Percentiles rank a stretch among this genome's conserved stretches.
Evolutionary conservation across 2,113 vertebrate genomes (phyloP).

Genomic region (Plotosus lineatus): DNA sequence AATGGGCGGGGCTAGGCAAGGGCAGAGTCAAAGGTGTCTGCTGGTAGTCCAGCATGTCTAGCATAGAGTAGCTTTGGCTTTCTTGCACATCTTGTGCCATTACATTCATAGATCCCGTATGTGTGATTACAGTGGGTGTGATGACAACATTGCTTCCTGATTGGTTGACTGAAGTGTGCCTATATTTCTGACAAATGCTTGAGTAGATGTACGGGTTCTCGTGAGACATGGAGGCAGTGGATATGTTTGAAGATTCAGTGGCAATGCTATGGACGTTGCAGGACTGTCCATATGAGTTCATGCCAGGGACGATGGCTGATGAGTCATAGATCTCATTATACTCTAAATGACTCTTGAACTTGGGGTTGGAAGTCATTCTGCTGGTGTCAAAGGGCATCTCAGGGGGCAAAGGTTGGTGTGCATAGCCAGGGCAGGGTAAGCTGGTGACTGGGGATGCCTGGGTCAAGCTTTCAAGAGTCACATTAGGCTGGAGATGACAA

Average conservation of each 20-base stretch:
- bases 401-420: conserved; percentile 43
- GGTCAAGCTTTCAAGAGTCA: conserved; percentile 58
- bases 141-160: conserved; percentile 44
- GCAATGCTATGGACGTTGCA: conserved; percentile 56
- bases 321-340: conserved; percentile 60
- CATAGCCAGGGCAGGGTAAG: conserved; percentile 53
- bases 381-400: conserved; percentile 52
- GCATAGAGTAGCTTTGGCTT: conserved; percentile 58
- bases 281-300: conserved; percentile 44
- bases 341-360: conserved; percentile 59
- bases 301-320: conserved; percentile 51
- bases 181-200: conserved; percentile 64
- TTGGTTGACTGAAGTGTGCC: conserved; percentile 54
- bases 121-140: conserved; percentile 73
- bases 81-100: conserved; percentile 53
- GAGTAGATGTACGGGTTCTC: conserved; percentile 63
- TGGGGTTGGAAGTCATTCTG: conserved; percentile 43
- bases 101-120: conserved; percentile 62
- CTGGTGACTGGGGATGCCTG: conserved; percentile 58
- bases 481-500: conserved; percentile 58
- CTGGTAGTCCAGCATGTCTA: conserved; percentile 60
- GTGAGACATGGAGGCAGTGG: conserved; percentile 56
- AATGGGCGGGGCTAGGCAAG: conserved; percentile 55
- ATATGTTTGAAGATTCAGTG: conserved; percentile 48
- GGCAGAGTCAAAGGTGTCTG: conserved; percentile 51